A percentile compares a stretch with the other conserved stretches of the same genome.
Evolutionary conservation across 2,888 invertebrate species (phyloP).

Genomic region (Himalopsyche kuldschensis): DNA sequence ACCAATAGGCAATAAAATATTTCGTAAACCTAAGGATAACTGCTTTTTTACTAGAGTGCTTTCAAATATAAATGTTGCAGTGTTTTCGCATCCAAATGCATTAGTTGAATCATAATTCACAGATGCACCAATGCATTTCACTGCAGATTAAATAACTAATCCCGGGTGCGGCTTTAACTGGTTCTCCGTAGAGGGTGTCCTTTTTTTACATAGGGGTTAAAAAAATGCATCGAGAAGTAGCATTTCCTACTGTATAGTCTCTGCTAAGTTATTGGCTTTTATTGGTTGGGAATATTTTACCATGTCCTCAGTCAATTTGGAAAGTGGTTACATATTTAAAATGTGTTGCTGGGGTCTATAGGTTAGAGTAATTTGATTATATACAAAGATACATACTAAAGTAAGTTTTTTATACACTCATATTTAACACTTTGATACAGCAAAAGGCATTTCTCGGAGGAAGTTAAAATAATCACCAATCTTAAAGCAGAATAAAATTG

Average conservation of each 20-base stretch:
- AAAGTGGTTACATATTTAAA: neutral
- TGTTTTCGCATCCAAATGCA: constrained; percentile 49
- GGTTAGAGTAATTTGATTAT: no score
- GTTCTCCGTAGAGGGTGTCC: neutral
- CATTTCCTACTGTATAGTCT: neutral
- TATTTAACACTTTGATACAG: no score
- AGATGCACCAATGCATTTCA: constrained; percentile 47
- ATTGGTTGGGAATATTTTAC: neutral
- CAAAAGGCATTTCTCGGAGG: no score
- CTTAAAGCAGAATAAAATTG: no score
- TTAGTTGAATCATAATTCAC: constrained; percentile 59
- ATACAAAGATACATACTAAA: no score
- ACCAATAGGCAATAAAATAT: no score
- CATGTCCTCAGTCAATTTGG: neutral
- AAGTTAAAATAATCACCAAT: no score
- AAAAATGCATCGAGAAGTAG: neutral
- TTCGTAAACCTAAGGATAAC: no score
- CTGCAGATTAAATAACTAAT: constrained; percentile 59
- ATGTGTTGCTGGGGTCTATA: neutral
- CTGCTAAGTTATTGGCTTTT: neutral
- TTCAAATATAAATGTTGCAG: constrained; percentile 14
- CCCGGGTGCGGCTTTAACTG: constrained; percentile 41
- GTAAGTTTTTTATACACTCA: no score
- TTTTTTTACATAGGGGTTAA: neutral
- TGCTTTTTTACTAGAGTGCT: neutral